phyloP scores from a whole-genome alignment of 2,113 vertebrate genomes.

The Macaca fascicularis region T2T-MFA8v1.1 NC_088375.1:112678501-112679000 shows the following conservation, averaged over 20 bases:
- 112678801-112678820: background rate
- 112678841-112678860: constrained; percentile 38
- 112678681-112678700: background rate
- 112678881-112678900: constrained; percentile 72
- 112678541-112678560: background rate
- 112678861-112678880: constrained; percentile 61
- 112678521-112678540: background rate
- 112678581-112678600: background rate
- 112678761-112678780: constrained; percentile 21
- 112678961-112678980: constrained; percentile 57
- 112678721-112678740: constrained; percentile 38
- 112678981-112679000: constrained; percentile 57
- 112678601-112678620: background rate
- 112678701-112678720: constrained; percentile 51
- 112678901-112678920: constrained; percentile 75
- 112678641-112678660: constrained; percentile 17
- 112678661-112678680: background rate
- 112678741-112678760: constrained; percentile 18
- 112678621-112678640: constrained; percentile 43
- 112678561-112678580: background rate
- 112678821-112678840: constrained; percentile 21
- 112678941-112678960: constrained; percentile 59
- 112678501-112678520: background rate
- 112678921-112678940: constrained; percentile 45
- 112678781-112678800: background rate